Conservation (phyloP, 2,113 vertebrate species). For the Microtus ochrogaster region DNA sequence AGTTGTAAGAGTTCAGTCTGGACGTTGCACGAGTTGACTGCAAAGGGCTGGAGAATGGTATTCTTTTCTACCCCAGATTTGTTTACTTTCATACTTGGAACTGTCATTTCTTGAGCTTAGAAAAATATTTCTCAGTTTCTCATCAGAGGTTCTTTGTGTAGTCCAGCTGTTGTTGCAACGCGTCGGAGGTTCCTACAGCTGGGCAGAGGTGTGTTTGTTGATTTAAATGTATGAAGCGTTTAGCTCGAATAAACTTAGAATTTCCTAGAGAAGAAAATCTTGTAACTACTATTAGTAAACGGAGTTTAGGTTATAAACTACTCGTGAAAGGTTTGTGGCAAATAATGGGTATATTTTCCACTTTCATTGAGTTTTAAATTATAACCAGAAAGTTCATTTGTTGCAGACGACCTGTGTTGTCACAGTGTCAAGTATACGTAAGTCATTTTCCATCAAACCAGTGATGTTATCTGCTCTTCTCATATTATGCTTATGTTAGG, state of each 20-base stretch:
- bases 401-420: slow-evolving; percentile 1
- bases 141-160: background rate
- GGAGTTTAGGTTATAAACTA: slow-evolving; percentile 45
- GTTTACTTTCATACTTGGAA: slow-evolving; percentile 43
- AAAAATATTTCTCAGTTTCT: slow-evolving; percentile 26
- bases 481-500: slow-evolving; percentile 6
- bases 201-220: slow-evolving; percentile 40
- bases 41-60: background rate
- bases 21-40: background rate
- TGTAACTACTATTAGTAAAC: slow-evolving; percentile 1
- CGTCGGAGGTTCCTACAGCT: slow-evolving; percentile 27
- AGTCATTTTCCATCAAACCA: background rate
- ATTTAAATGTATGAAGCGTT: slow-evolving; percentile 31
- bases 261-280: slow-evolving; percentile 45
- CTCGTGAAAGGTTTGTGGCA: background rate
- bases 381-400: background rate
- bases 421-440: background rate
- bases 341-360: background rate
- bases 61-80: background rate
- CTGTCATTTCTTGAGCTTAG: slow-evolving; percentile 47
- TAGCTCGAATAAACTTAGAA: background rate
- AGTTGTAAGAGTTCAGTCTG: slow-evolving; percentile 29
- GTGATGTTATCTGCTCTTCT: background rate
- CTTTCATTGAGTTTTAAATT: background rate
- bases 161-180: slow-evolving; percentile 9